Base-by-base conservation (phyloP, 2,888 invertebrate genomes). In the Mythimna lalbum region DNA sequence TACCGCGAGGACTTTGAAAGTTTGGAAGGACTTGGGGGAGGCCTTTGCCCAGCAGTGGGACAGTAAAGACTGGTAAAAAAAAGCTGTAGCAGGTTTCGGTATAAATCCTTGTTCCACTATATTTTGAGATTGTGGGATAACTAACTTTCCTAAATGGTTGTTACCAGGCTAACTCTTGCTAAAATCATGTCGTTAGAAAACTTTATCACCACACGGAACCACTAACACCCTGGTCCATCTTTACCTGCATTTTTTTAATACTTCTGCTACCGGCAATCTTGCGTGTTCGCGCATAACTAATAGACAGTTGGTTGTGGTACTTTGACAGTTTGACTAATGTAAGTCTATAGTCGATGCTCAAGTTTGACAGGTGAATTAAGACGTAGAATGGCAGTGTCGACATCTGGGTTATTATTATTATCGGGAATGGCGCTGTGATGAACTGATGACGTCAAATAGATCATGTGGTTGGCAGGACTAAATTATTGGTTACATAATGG, bases 251-350 rank as follows among this genome's bases (percentile, higher is more conserved):
- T 86, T 86, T 83, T 83, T 84, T 57, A 21, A 72, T 49, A 60
- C 61, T 90, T 89, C 52, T n/a, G 92, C 93, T 94, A 91, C 95
- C 90, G 91, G 84, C 87, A 88, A 89, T 89, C 87, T 89, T 86
- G 90, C 73, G 75, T 82, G 76, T 82, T 80, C 77, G 76, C 78
- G 91, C 92, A 94, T 91, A 92, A 91, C 89, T 90, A 92, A 94
- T 92, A 92, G 93, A 95, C 95, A 94, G 93, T 91, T 91, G 88
- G 83, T 89, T 88, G 92, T 85, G 87, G 88, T 86, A 86, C 90
- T 91, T 93, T 93, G 95, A 95, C 95, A 94, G 91, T 88, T 94
- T 95, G 95, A 95, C 92, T 94, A 94, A 95, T 95, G 95, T 87
- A 91, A 87, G 90, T 88, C 91, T 92, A 91, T 91, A 89, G 90